These are phyloP conservation scores for Camarhynchus parvulus DNA, from an alignment of 2,113 vertebrate genomes.

Conservation along the genomic window DNA sequence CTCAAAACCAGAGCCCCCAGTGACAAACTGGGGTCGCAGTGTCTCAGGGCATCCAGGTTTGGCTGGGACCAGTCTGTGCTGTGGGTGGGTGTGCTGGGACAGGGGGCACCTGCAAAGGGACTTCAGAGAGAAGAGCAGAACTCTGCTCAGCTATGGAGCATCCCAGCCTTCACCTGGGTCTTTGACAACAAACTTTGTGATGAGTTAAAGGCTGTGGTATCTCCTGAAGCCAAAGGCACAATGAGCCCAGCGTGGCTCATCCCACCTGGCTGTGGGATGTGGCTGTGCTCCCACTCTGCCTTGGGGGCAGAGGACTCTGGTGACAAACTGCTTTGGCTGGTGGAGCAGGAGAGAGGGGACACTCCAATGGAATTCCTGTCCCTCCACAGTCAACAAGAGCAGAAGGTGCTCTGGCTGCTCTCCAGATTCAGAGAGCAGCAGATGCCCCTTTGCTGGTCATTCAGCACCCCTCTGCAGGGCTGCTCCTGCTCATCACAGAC, in stretches of 20 bases:
- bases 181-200: background rate
- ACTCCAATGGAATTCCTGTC: fast-evolving
- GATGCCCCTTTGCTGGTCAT: background rate
- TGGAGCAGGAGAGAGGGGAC: background rate
- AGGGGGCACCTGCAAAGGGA: background rate
- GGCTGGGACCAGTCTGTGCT: background rate
- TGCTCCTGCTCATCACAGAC: background rate
- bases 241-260: fast-evolving
- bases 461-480: background rate
- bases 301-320: background rate
- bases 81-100: fast-evolving
- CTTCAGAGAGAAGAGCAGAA: background rate
- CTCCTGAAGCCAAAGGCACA: background rate
- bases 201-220: background rate
- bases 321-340: background rate
- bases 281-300: background rate
- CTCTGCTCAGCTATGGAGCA: background rate
- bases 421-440: background rate
- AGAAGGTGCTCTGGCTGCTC: background rate
- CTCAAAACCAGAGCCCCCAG: background rate
- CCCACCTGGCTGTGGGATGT: background rate
- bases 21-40: background rate
- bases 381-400: background rate
- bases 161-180: background rate
- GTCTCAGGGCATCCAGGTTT: background rate